phyloP scores from a whole-genome alignment of 2,888 invertebrate species.

The Amiota communis region DNA sequence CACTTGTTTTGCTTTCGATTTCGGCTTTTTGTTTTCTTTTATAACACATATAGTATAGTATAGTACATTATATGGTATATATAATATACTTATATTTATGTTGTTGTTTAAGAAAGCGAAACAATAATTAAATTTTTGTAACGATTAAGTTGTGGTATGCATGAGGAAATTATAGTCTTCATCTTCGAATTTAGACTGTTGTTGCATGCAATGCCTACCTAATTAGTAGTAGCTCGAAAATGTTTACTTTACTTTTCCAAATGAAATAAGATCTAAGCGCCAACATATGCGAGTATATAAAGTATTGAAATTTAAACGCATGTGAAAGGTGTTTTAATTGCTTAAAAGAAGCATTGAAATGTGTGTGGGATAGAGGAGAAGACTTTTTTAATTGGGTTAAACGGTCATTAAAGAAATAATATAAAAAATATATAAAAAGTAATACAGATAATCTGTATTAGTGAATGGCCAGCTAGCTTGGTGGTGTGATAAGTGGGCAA shows the following conservation, averaged over 20 bases:
- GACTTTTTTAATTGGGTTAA: too few relatives aligned
- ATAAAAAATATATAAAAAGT: too few relatives aligned
- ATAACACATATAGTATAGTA: neutral
- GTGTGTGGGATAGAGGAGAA: too few relatives aligned
- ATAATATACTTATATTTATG: slow-evolving; percentile 7
- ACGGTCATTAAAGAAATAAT: too few relatives aligned
- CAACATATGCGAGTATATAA: neutral
- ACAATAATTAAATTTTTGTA: slow-evolving; percentile 57
- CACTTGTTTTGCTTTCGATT: slow-evolving; percentile 38
- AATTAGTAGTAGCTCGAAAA: slow-evolving; percentile 11
- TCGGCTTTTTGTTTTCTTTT: slow-evolving; percentile 41
- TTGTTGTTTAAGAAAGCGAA: slow-evolving; percentile 63
- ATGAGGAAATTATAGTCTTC: slow-evolving; percentile 35
- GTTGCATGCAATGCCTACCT: slow-evolving; percentile 19
- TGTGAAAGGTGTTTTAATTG: slow-evolving; percentile 5
- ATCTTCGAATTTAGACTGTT: neutral
- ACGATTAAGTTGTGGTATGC: slow-evolving; percentile 55
- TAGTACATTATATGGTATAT: neutral
- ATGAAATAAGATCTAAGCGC: neutral
- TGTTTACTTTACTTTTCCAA: neutral
- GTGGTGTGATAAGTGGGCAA: too few relatives aligned
- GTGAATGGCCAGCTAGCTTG: too few relatives aligned
- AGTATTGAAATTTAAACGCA: slow-evolving; percentile 13
- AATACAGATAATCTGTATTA: too few relatives aligned
- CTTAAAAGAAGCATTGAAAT: too few relatives aligned